Percentiles rank a stretch among this genome's conserved stretches.
phyloP scores from a whole-genome alignment of 2,888 invertebrate genomes.

The Troilus luridus region DNA sequence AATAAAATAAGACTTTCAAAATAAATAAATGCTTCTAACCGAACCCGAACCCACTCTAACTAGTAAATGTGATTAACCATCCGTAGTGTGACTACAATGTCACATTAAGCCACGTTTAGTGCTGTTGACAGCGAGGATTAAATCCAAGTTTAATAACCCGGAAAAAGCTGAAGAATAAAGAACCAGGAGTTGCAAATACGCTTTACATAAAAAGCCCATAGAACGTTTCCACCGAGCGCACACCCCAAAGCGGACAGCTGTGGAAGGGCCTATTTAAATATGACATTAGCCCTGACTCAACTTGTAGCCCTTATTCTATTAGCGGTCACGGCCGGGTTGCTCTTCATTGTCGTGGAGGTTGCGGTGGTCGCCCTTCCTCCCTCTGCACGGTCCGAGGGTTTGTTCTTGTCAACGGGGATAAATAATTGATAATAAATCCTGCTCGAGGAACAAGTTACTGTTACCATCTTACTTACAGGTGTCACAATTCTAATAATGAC shows the following conservation, averaged over 20 bases:
- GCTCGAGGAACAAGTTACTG: background rate
- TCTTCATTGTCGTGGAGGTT: conserved; percentile 19
- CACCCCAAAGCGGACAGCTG: conserved; percentile 8
- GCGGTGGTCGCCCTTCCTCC: background rate
- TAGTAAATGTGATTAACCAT: background rate
- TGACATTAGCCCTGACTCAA: conserved; percentile 6
- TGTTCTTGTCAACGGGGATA: background rate
- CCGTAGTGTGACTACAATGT: background rate
- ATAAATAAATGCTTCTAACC: background rate
- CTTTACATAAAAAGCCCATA: conserved; percentile 48
- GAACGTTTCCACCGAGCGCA: conserved; percentile 37
- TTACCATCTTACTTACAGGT: background rate
- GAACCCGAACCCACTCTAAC: background rate
- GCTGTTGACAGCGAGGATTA: conserved; percentile 22
- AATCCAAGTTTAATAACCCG: background rate
- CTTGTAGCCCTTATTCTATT: conserved; percentile 37
- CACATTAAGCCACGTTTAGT: conserved; percentile 9
- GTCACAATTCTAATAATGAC: background rate
- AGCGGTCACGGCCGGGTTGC: conserved; percentile 38
- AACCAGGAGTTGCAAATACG: conserved; percentile 36
- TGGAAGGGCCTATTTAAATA: conserved; percentile 33
- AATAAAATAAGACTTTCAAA: too few species aligned
- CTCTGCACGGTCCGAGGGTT: background rate
- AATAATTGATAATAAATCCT: background rate
- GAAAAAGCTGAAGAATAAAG: conserved; percentile 3